Conservation (phyloP, 2,888 invertebrate species). For the Pachycephus smyrnensis region DNA sequence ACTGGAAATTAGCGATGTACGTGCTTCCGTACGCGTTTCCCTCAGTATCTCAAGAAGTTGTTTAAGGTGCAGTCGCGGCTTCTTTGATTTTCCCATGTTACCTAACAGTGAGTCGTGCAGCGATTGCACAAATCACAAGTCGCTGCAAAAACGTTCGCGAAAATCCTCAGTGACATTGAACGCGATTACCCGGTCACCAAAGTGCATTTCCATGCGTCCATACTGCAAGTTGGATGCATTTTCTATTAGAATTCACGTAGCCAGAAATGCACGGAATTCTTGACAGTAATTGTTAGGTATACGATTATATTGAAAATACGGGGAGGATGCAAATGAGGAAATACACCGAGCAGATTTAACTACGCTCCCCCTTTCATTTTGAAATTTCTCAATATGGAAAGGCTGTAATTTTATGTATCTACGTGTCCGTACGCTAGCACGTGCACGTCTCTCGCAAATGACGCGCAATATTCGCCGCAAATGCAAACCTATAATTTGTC, state of each 20-base stretch:
- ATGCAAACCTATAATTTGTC: not conserved
- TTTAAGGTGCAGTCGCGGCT: not conserved
- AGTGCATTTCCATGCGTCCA: not conserved
- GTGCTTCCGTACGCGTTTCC: not conserved
- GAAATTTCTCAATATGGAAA: not conserved
- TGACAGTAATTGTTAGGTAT: not conserved
- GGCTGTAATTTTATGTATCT: not conserved
- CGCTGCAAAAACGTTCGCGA: not conserved
- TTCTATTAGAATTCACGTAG: no score
- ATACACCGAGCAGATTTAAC: not conserved
- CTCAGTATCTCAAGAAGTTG: not conserved
- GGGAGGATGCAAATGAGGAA: not conserved
- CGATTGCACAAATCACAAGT: not conserved
- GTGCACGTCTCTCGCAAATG: no score
- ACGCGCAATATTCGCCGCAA: not conserved
- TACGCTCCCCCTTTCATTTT: not conserved
- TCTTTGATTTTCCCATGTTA: not conserved
- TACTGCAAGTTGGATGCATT: not conserved
- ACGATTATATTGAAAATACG: not conserved
- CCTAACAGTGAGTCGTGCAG: not conserved
- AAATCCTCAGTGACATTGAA: not conserved
- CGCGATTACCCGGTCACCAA: not conserved
- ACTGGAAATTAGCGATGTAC: not conserved
- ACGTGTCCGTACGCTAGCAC: not conserved
- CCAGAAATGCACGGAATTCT: not conserved